Conservation (phyloP, 2,113 vertebrate species). For the Melanocharis versteri region DNA sequence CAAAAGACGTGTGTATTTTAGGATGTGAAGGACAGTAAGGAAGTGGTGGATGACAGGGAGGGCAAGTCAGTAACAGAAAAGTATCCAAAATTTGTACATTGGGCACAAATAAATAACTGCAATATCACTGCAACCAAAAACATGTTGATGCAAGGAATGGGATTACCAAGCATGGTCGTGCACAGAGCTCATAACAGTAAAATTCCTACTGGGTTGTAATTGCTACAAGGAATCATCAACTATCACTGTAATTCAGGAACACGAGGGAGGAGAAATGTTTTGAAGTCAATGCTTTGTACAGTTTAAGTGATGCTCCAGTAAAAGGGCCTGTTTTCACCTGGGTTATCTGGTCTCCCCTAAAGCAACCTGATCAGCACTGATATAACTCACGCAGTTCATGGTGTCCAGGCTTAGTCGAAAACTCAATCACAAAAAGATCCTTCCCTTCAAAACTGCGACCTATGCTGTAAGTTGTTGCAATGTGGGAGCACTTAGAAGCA, state of each 20-base stretch:
- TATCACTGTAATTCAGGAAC: background rate
- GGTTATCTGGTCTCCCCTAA: background rate
- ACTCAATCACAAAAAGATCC: slow-evolving; percentile 92
- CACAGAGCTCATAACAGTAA: background rate
- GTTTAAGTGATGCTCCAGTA: background rate
- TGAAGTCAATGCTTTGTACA: background rate
- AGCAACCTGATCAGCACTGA: background rate
- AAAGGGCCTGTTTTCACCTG: background rate
- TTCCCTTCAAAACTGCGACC: slow-evolving; percentile 90
- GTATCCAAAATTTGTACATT: background rate
- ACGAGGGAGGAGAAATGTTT: background rate
- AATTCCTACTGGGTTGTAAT: background rate
- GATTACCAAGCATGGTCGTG: background rate
- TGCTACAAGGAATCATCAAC: background rate
- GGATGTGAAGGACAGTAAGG: background rate
- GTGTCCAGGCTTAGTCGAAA: slow-evolving; percentile 87
- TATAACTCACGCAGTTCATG: slow-evolving; percentile 88
- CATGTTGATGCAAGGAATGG: background rate
- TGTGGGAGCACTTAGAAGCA: slow-evolving; percentile 83
- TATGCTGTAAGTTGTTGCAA: slow-evolving; percentile 90
- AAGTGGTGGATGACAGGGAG: background rate
- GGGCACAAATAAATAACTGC: background rate
- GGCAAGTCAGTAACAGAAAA: background rate
- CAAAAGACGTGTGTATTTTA: background rate
- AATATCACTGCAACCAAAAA: background rate